Conservation (phyloP, 2,888 invertebrate species). For the Pristionchus arcanus region DNA sequence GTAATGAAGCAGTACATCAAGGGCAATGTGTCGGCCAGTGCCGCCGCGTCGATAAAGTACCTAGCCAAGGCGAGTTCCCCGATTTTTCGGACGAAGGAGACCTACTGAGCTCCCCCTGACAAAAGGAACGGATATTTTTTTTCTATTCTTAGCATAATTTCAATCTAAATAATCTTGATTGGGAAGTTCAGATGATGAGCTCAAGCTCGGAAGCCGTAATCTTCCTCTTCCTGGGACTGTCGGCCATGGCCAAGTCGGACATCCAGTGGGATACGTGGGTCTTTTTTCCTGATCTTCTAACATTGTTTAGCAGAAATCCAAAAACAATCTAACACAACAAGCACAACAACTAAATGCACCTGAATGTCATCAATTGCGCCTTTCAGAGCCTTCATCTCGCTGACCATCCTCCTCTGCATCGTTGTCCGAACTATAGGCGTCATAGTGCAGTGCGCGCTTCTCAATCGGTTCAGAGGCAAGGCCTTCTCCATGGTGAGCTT, state of each 20-base stretch:
- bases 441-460: conserved; percentile 90
- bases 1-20: conserved; percentile 99
- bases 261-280: conserved; percentile 88
- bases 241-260: conserved; percentile 89
- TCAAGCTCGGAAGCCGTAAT: conserved; percentile 95
- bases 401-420: conserved; percentile 93
- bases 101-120: no score
- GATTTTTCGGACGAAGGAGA: no score
- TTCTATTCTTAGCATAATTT: background rate
- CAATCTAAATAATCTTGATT: conserved; percentile 82
- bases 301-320: no score
- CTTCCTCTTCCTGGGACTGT: conserved; percentile 93
- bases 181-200: conserved; percentile 94
- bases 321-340: no score
- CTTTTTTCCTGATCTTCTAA: no score
- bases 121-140: no score
- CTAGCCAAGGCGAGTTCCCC: conserved; percentile 89
- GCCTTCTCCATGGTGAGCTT: conserved; percentile 66
- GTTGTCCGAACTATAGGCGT: conserved; percentile 93
- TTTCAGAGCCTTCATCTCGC: conserved; percentile 89
- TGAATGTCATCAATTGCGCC: no score
- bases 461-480: conserved; percentile 89
- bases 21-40: conserved; percentile 96
- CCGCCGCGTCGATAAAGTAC: conserved; percentile 97
- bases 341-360: no score